Base-by-base conservation (phyloP, 1,140 invertebrate species). In the Hylaeus volcanicus region DNA sequence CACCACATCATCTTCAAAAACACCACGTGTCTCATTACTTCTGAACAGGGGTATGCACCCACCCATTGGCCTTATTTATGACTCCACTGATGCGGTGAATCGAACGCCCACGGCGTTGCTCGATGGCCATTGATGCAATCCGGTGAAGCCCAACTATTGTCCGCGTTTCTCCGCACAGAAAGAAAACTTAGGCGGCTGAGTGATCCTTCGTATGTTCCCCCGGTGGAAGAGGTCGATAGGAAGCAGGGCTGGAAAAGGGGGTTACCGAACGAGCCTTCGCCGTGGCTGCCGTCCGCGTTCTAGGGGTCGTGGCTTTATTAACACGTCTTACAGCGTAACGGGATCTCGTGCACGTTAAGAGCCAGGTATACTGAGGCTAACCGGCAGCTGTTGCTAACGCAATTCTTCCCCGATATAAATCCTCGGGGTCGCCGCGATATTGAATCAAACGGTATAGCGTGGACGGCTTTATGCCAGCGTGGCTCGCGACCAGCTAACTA, bases 361-460 rank as follows among this genome's bases (percentile, higher is more conserved):
- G 82, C 68, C 60, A 86, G 82, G 78, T 87, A 81, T 86, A 89
- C 74, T 79, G 69, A 55, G 73, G 69, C 70, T 48, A 81, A 83
- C 84, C 63, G 63, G 82, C 86, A 89, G 89, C 89, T 87, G 88
- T 87, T 85, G 81, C 89, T 89, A 89, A 90, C 84, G 88, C 89
- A 90, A 90, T 90, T 90, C 86, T 80, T 75, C 77, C 82, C 68
- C 75, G 75, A 89, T 89, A 90, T 90, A 90, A 90, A 90, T 90
- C 88, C 85, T 85, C 66, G 26, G 51, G 41, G 83, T 53, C 65
- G 39, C 66, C 82, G 73, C 83, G 87, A 90, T 90, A 90, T 90
- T 89, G 88, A 89, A 90, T 90, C 87, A 88, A 86, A 86, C 85
- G 85, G 80, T 89, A 85, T 78, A 85, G 76, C 69, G 71, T 3